Percentiles rank a stretch among this genome's conserved stretches.
Conservation (phyloP, 2,888 invertebrate species). For the Lycocerus yunnanus region DNA sequence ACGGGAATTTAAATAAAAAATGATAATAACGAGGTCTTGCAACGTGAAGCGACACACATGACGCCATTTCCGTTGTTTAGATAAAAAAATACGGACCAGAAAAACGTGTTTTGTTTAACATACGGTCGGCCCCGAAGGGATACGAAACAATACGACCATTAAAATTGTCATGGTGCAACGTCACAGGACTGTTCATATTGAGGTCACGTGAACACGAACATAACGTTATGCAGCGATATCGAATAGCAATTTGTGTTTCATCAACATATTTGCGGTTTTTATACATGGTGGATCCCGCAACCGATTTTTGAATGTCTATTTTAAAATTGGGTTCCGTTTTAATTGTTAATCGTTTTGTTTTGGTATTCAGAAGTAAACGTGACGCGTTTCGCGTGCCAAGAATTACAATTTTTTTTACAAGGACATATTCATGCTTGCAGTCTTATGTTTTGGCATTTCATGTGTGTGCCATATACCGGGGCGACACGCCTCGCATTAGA, state of each 20-base stretch:
- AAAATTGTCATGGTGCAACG: slow-evolving; percentile 36
- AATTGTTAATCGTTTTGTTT: not conserved
- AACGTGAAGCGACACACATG: slow-evolving; percentile 47
- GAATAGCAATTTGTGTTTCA: not conserved
- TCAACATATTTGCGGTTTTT: not conserved
- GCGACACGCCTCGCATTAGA: no score
- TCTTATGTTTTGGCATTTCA: no score
- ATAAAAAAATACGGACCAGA: slow-evolving; percentile 43
- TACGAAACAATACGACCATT: slow-evolving; percentile 28
- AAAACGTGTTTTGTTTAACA: slow-evolving; percentile 41
- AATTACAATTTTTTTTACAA: not conserved
- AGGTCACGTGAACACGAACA: slow-evolving; percentile 41
- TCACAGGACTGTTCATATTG: slow-evolving; percentile 42
- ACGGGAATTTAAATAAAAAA: not conserved
- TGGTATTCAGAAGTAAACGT: not conserved
- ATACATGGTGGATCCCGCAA: not conserved
- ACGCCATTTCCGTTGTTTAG: slow-evolving; percentile 62
- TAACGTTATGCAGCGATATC: slow-evolving; percentile 17
- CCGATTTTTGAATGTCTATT: not conserved
- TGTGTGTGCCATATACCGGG: no score
- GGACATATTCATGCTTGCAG: not conserved
- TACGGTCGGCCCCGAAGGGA: slow-evolving; percentile 28
- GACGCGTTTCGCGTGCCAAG: not conserved
- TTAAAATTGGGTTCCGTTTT: not conserved
- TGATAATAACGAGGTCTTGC: not conserved